These are phyloP conservation scores for Toxotes chatareus DNA, from an alignment of 2,113 vertebrate species.

Conservation along the genomic window DNA sequence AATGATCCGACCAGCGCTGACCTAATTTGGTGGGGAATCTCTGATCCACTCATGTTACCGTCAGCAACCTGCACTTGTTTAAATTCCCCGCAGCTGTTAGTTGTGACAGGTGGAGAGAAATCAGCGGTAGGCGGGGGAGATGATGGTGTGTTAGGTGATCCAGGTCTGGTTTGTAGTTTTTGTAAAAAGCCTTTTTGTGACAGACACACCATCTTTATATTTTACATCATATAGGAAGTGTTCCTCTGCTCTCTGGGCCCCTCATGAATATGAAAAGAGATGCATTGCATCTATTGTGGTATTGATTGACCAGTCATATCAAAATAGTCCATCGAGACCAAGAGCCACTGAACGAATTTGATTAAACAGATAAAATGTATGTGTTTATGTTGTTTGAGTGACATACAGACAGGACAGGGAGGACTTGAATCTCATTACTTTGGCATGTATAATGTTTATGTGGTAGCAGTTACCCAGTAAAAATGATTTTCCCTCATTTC, in stretches of 20 bases:
- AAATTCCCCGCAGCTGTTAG: slow-evolving; percentile 65
- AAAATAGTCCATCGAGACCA: slow-evolving; percentile 38
- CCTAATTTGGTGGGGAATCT: slow-evolving; percentile 71
- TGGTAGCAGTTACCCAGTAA: not conserved
- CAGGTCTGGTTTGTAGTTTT: not conserved
- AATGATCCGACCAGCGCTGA: slow-evolving; percentile 67
- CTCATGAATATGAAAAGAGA: slow-evolving; percentile 51
- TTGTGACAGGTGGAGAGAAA: slow-evolving; percentile 47
- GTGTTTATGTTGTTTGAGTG: not conserved
- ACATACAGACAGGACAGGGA: not conserved
- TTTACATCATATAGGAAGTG: not conserved
- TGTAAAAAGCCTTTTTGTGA: not conserved
- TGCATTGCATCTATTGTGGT: slow-evolving; percentile 28
- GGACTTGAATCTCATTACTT: not conserved
- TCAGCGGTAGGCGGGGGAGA: slow-evolving; percentile 1
- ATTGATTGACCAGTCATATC: slow-evolving; percentile 58
- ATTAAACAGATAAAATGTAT: slow-evolving; percentile 4
- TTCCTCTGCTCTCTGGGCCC: not conserved
- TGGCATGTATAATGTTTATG: not conserved
- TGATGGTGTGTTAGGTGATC: slow-evolving; percentile 19
- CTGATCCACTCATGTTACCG: slow-evolving; percentile 69
- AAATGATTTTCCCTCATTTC: not conserved
- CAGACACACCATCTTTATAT: too few species aligned
- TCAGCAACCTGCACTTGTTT: slow-evolving; percentile 47
- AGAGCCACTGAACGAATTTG: slow-evolving; percentile 30